Percentiles rank a stretch among this genome's conserved stretches.
These are phyloP conservation scores for Rhopalosiphum padi DNA, from an alignment of 1,140 invertebrate genomes.

Conservation along the genomic window DNA sequence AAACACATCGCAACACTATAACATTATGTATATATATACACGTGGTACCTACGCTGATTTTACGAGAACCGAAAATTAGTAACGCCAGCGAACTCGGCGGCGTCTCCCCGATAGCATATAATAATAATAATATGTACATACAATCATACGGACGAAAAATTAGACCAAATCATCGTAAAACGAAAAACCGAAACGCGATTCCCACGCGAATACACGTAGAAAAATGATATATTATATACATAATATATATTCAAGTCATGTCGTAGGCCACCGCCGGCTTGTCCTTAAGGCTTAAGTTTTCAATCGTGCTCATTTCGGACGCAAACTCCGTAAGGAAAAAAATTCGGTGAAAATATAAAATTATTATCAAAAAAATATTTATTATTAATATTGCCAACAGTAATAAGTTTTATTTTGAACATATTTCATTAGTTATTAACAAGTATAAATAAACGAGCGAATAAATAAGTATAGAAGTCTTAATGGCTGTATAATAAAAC, in stretches of 20 bases:
- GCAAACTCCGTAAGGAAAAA: neutral
- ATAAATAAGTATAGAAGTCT: too few relatives aligned
- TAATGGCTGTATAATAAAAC: too few relatives aligned
- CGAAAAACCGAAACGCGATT: neutral
- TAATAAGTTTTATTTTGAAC: too few relatives aligned
- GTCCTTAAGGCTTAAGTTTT: neutral
- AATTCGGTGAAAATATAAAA: too few relatives aligned
- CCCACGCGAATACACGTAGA: neutral
- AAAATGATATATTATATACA: slow-evolving; percentile 2
- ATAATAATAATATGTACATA: neutral
- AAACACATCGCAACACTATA: neutral
- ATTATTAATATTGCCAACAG: too few relatives aligned
- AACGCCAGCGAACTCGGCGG: neutral
- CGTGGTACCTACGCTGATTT: neutral
- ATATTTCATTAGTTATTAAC: too few relatives aligned
- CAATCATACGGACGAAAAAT: neutral
- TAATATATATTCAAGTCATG: neutral
- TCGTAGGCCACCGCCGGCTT: neutral
- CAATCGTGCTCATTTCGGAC: neutral
- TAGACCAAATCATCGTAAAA: neutral
- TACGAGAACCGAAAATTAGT: neutral
- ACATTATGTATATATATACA: neutral
- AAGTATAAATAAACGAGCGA: too few relatives aligned
- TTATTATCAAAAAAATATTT: neutral
- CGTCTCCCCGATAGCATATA: neutral